Conservation (phyloP, 2,888 invertebrate species). For the Ichneumon xanthorius region DNA sequence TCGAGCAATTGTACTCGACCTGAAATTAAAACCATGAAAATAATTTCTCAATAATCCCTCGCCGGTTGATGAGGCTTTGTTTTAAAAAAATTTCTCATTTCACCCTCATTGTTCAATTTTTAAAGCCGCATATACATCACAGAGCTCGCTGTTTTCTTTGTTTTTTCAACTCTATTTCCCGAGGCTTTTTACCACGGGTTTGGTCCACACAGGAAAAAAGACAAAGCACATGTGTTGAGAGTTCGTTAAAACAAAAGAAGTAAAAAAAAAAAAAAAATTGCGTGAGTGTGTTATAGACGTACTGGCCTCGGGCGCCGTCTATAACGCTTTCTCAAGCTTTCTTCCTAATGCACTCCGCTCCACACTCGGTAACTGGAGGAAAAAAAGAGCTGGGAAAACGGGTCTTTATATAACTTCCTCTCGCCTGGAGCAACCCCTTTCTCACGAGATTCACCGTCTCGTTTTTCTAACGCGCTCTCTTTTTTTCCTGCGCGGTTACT, state of each 20-base stretch:
- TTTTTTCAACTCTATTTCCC: background rate
- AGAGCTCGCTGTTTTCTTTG: background rate
- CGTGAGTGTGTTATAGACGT: background rate
- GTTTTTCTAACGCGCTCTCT: background rate
- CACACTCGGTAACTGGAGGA: conserved; percentile 10
- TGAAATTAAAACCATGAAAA: conserved; percentile 84
- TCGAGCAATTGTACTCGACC: conserved; percentile 96
- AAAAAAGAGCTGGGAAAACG: conserved; percentile 8
- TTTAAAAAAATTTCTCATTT: background rate
- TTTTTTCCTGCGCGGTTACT: background rate
- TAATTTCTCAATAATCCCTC: background rate
- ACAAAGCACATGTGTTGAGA: conserved; percentile 6
- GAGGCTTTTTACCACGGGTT: background rate
- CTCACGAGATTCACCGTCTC: background rate
- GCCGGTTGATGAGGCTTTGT: background rate
- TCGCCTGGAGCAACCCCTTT: conserved; percentile 10
- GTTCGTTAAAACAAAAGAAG: background rate
- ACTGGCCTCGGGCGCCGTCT: conserved; percentile 22
- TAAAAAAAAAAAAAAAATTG: too few species aligned
- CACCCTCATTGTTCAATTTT: background rate
- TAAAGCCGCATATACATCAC: background rate
- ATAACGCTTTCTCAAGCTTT: conserved; percentile 30
- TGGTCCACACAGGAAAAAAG: background rate
- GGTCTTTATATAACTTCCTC: conserved; percentile 20
- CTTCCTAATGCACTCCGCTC: conserved; percentile 27